A percentile compares a stretch with the other conserved stretches of the same genome.
phyloP scores from a whole-genome alignment of 2,113 vertebrate species.

The Shinisaurus crocodilurus region DNA sequence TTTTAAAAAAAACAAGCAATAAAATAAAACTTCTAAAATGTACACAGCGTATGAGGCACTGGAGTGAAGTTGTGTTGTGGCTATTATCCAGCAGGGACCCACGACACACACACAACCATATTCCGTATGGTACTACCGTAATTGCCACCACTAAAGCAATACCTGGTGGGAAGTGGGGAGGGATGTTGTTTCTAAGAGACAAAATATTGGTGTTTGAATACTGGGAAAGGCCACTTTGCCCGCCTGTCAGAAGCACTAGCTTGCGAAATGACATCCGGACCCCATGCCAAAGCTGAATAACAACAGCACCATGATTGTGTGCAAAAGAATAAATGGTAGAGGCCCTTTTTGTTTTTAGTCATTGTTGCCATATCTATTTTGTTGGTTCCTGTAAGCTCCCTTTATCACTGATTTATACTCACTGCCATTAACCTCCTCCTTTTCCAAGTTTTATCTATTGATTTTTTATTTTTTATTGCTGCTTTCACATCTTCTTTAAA shows the following conservation, averaged over 20 bases:
- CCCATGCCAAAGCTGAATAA: not conserved
- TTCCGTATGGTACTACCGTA: not conserved
- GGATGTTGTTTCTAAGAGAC: not conserved
- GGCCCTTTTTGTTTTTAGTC: not conserved
- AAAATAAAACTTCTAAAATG: not conserved
- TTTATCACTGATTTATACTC: slow-evolving; percentile 29
- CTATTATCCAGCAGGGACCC: not conserved
- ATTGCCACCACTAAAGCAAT: not conserved
- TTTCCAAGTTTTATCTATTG: slow-evolving; percentile 38
- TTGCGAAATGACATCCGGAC: not conserved
- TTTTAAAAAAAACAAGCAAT: not conserved
- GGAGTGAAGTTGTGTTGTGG: not conserved
- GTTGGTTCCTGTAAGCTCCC: not conserved
- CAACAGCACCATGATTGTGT: not conserved
- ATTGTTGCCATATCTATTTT: not conserved
- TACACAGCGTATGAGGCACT: not conserved
- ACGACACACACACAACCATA: not conserved
- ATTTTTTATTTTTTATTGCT: slow-evolving; percentile 44
- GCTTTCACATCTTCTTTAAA: slow-evolving; percentile 31
- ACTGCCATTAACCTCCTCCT: slow-evolving; percentile 34
- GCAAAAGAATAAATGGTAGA: not conserved
- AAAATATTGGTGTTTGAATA: not conserved
- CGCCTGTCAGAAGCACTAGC: not conserved
- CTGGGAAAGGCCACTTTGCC: not conserved
- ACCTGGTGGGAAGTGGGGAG: not conserved